A percentile compares a stretch with the other conserved stretches of the same genome.
phyloP scores from a whole-genome alignment of 2,797 vertebrate species.

The Gadopsis marmoratus region DNA sequence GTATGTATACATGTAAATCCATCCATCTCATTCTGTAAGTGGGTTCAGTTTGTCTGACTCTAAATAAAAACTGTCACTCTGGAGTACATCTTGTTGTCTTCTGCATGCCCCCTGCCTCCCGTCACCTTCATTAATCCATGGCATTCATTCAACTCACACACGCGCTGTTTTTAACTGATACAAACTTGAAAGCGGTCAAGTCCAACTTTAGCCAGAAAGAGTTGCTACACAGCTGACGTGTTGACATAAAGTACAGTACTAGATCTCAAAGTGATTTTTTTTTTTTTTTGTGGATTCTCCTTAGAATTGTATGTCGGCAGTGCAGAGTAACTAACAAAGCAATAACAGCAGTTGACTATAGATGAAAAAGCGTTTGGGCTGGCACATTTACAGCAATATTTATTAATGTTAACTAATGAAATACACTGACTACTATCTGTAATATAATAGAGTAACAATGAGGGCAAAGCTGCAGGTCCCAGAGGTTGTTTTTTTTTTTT shows the following conservation, averaged over 20 bases:
- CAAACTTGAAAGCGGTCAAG: background rate
- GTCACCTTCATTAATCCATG: slow-evolving; percentile 13
- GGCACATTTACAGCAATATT: background rate
- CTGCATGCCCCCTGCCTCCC: slow-evolving; percentile 54
- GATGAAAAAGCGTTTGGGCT: background rate
- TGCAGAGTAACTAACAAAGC: background rate
- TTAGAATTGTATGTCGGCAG: background rate
- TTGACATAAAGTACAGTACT: background rate
- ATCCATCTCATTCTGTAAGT: slow-evolving; percentile 49
- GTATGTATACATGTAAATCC: slow-evolving; percentile 16
- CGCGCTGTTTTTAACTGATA: background rate
- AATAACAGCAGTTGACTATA: background rate
- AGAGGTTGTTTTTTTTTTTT: background rate
- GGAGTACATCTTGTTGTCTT: slow-evolving; percentile 45
- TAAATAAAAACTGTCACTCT: slow-evolving; percentile 57
- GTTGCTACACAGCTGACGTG: background rate
- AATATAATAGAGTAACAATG: background rate
- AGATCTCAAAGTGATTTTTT: background rate
- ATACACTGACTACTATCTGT: background rate
- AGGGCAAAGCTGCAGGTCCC: background rate
- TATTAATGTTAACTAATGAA: background rate
- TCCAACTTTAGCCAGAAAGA: background rate
- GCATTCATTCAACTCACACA: slow-evolving; percentile 11
- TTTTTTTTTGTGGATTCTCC: background rate
- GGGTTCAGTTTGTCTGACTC: slow-evolving; percentile 48